Evolutionary conservation across 2,797 vertebrate species (phyloP).

Genomic region (Dendrocincla tyrannina): DNA sequence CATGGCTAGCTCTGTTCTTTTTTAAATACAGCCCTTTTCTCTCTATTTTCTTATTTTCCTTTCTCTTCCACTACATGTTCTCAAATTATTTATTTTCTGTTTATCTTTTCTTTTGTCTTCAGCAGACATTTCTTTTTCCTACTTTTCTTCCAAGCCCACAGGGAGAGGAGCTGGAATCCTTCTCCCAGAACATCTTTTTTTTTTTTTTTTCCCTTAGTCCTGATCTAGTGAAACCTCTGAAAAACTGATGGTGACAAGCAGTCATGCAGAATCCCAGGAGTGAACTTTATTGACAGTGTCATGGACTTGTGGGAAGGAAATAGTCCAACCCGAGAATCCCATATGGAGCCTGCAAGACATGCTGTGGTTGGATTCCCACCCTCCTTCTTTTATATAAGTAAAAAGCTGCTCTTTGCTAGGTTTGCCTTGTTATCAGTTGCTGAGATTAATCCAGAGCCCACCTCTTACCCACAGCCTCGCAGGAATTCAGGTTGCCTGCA

Average conservation of each 20-base stretch:
- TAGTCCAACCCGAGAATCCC: not conserved
- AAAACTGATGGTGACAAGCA: not conserved
- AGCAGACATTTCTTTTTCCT: not conserved
- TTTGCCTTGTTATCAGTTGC: not conserved
- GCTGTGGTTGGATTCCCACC: not conserved
- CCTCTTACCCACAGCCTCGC: not conserved
- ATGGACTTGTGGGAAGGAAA: not conserved
- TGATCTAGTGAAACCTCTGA: not conserved
- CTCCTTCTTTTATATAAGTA: not conserved
- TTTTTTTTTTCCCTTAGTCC: not conserved
- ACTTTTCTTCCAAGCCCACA: not conserved
- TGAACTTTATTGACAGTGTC: not conserved
- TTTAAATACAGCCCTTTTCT: not conserved
- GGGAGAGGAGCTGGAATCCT: not conserved
- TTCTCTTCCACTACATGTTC: not conserved
- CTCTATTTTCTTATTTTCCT: not conserved
- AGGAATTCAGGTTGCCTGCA: slow-evolving; percentile 44
- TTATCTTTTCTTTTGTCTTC: not conserved
- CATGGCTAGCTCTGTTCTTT: not conserved
- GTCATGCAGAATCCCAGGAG: not conserved
- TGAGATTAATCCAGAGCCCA: slow-evolving; percentile 5
- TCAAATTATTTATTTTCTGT: not conserved
- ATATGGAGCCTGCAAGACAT: not conserved
- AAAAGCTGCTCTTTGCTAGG: not conserved
- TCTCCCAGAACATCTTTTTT: not conserved